Evolutionary conservation across 2,113 vertebrate genomes (phyloP).

Genomic region (Leptocoma aspasia): DNA sequence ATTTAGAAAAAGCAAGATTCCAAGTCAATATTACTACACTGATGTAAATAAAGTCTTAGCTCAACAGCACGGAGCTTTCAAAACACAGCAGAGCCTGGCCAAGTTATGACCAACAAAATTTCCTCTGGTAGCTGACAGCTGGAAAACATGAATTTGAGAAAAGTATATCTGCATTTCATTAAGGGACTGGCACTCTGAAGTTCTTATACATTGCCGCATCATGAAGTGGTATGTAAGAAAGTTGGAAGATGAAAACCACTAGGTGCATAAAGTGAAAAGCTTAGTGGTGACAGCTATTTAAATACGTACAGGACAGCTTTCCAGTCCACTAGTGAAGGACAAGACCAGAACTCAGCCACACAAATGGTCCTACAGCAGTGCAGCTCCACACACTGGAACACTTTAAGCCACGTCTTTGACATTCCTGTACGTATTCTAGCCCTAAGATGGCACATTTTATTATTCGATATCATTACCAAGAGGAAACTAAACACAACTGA

Average conservation of each 20-base stretch:
- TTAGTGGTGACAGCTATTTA: background rate
- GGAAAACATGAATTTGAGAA: background rate
- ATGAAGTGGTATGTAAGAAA: background rate
- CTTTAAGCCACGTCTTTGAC: background rate
- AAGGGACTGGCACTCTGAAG: background rate
- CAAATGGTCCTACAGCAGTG: rapidly evolving
- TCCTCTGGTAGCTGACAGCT: background rate
- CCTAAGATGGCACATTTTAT: background rate
- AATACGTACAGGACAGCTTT: background rate
- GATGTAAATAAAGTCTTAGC: background rate
- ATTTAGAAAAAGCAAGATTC: background rate
- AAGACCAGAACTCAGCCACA: background rate
- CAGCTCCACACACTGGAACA: background rate
- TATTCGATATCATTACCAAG: background rate
- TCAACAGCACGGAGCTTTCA: background rate
- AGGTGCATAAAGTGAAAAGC: background rate
- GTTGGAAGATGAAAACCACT: background rate
- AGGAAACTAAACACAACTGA: background rate
- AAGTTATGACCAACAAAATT: background rate
- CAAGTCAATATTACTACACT: background rate
- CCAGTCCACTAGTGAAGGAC: background rate
- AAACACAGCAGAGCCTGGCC: background rate
- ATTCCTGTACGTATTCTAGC: background rate
- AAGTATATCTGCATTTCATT: background rate
- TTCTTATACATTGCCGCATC: background rate